Percentiles rank a stretch among this genome's conserved stretches.
These are phyloP conservation scores for Papio anubis DNA, from an alignment of 2,113 vertebrate species.

Conservation along the genomic window DNA sequence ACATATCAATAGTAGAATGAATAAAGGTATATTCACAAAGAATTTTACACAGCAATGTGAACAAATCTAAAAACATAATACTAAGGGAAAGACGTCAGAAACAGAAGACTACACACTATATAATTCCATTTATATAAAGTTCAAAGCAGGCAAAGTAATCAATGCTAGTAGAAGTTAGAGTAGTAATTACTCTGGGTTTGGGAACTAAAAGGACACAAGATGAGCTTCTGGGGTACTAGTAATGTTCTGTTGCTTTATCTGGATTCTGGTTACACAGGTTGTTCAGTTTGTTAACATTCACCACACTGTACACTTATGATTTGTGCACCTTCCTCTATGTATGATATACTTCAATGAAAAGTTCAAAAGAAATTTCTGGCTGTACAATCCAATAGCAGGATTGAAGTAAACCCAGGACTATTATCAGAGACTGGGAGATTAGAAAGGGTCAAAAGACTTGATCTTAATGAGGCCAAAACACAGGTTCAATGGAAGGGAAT, in stretches of 20 bases:
- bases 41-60: neutral
- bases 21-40: neutral
- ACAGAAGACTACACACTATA: neutral
- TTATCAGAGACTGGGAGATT: neutral
- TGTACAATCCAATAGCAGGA: neutral
- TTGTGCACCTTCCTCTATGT: neutral
- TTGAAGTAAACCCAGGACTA: neutral
- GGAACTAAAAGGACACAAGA: neutral
- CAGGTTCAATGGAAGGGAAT: neutral
- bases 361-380: neutral
- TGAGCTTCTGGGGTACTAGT: neutral
- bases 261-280: neutral
- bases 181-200: neutral
- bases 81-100: neutral
- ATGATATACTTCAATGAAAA: neutral
- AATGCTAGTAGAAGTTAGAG: neutral
- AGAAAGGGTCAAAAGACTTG: neutral
- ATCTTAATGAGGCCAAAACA: conserved; percentile 23
- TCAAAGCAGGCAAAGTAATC: conserved; percentile 14
- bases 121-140: neutral
- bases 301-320: neutral
- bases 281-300: neutral
- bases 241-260: neutral
- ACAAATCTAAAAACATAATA: conserved; percentile 16
- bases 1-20: neutral